Conservation (phyloP, 2,113 vertebrate genomes). For the Oncorhynchus clarkii region DNA sequence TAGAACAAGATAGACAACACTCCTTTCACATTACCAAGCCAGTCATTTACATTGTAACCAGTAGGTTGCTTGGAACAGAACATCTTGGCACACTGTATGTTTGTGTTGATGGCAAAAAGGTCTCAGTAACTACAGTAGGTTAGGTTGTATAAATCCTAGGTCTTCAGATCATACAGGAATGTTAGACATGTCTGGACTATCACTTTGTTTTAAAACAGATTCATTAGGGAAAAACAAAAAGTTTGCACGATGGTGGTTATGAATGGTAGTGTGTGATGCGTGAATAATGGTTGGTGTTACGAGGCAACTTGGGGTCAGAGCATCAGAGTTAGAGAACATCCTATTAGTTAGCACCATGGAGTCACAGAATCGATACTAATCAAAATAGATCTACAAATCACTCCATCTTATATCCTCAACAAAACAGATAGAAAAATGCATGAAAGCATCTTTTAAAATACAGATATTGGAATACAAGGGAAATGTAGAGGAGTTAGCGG, state of each 20-base stretch:
- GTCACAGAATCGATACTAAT: conserved; percentile 14
- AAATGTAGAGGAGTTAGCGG: not conserved
- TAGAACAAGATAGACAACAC: conserved; percentile 21
- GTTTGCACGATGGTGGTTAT: conserved; percentile 12
- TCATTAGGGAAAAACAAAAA: not conserved
- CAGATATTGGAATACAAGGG: not conserved
- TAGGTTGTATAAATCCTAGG: conserved; percentile 14
- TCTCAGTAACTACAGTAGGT: conserved; percentile 32
- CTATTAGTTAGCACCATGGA: no score
- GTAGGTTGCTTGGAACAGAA: conserved; percentile 36
- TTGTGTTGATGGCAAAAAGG: conserved; percentile 26
- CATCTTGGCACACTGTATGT: not conserved
- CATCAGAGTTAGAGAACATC: not conserved
- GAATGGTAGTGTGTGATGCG: not conserved
- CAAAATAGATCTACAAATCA: not conserved
- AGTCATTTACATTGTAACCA: not conserved
- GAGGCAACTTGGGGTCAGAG: not conserved
- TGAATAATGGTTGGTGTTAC: no score
- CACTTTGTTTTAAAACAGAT: not conserved
- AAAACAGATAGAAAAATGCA: not conserved
- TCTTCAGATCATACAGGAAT: conserved; percentile 53
- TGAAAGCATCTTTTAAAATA: no score
- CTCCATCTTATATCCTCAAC: not conserved
- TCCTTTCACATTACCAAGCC: not conserved
- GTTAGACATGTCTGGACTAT: not conserved